A percentile compares a stretch with the other conserved stretches of the same genome.
Evolutionary conservation across 2,113 vertebrate species (phyloP).

Genomic region (Brevimyrus niger): DNA sequence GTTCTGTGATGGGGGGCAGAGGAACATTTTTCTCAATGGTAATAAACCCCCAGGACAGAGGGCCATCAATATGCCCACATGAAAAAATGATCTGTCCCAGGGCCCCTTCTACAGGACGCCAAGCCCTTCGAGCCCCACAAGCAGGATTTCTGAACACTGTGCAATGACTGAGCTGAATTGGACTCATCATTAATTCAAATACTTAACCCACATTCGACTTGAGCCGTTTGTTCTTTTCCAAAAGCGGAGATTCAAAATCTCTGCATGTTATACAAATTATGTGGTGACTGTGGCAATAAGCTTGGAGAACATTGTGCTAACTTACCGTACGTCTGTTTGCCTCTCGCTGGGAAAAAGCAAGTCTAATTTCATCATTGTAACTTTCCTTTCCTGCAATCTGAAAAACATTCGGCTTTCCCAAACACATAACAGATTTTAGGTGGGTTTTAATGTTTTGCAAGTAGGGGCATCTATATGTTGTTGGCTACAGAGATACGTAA

Average conservation of each 20-base stretch:
- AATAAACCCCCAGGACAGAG: neutral
- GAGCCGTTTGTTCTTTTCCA: neutral
- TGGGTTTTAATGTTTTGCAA: neutral
- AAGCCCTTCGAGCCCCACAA: neutral
- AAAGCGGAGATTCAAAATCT: neutral
- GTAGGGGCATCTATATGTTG: neutral
- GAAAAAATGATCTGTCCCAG: neutral
- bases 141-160: neutral
- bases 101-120: neutral
- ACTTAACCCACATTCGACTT: conserved; percentile 10
- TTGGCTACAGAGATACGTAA: neutral
- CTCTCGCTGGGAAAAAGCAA: neutral
- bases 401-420: neutral
- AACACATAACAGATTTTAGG: neutral
- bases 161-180: neutral
- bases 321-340: neutral
- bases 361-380: neutral
- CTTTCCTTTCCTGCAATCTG: neutral
- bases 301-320: neutral
- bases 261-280: neutral
- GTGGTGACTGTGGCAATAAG: neutral
- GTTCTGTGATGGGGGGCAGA: neutral
- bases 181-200: conserved; percentile 13
- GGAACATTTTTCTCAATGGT: conserved; percentile 10
- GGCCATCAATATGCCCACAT: neutral